phyloP scores from a whole-genome alignment of 2,888 invertebrate genomes.

The Melanostoma scalare region DNA sequence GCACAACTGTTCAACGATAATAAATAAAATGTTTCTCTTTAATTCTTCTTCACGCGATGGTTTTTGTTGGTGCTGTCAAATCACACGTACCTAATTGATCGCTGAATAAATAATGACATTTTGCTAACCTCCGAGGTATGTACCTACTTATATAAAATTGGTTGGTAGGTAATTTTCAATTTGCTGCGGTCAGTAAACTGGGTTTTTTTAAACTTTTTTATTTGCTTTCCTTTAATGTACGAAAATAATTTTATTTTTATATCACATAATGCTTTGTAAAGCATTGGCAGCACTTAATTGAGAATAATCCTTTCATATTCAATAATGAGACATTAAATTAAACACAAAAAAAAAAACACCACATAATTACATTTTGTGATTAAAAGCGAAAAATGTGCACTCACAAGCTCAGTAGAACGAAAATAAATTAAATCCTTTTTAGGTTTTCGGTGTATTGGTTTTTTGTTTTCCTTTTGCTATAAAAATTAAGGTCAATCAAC shows the following conservation, averaged over 20 bases:
- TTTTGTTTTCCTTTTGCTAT: background rate
- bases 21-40: slow-evolving; percentile 15
- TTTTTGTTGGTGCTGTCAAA: slow-evolving; percentile 53
- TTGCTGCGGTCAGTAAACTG: slow-evolving; percentile 40
- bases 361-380: slow-evolving; percentile 55
- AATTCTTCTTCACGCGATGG: slow-evolving; percentile 36
- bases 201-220: slow-evolving; percentile 21
- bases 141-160: background rate
- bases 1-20: background rate
- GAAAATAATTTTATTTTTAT: slow-evolving; percentile 37
- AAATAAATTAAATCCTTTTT: slow-evolving; percentile 33
- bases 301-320: slow-evolving; percentile 55
- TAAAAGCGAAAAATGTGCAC: slow-evolving; percentile 38
- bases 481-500: slow-evolving; percentile 17
- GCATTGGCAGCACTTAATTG: slow-evolving; percentile 61
- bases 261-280: slow-evolving; percentile 13
- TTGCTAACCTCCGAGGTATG: slow-evolving; percentile 6
- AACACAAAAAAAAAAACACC: slow-evolving; percentile 17
- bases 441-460: background rate
- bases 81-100: slow-evolving; percentile 38
- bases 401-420: slow-evolving; percentile 2
- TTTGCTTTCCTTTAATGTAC: slow-evolving; percentile 32
- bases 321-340: slow-evolving; percentile 40
- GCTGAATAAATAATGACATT: slow-evolving; percentile 53
- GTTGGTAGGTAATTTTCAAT: slow-evolving; percentile 41